These are phyloP conservation scores for Tolypeutes matacus DNA, from an alignment of 2,797 vertebrate species.

Conservation along the genomic window DNA sequence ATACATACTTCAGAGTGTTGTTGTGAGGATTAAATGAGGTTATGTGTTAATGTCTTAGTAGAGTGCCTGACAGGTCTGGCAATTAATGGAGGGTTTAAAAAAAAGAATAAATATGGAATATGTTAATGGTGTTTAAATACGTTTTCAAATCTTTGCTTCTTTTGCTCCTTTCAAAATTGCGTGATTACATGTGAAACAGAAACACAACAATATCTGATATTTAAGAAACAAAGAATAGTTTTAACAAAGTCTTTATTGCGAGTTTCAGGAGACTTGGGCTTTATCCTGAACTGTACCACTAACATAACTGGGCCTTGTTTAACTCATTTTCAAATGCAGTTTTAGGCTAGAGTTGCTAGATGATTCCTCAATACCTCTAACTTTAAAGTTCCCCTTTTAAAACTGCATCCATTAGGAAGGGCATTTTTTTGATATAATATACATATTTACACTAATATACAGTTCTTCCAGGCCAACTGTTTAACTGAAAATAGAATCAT, in stretches of 20 bases:
- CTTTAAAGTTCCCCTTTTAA: background rate
- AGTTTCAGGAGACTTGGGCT: background rate
- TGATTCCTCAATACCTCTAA: background rate
- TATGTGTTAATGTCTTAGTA: background rate
- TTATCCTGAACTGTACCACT: background rate
- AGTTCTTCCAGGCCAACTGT: background rate
- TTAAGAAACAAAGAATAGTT: background rate
- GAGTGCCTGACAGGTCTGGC: background rate
- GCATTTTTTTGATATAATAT: background rate
- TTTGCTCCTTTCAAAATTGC: background rate
- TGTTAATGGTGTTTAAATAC: background rate
- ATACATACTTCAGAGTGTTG: accelerated
- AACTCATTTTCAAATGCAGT: background rate
- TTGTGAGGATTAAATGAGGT: background rate
- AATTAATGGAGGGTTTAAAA: no score
- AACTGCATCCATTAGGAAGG: background rate
- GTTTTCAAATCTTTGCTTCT: background rate
- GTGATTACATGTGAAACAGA: background rate
- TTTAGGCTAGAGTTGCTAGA: background rate
- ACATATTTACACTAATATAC: background rate
- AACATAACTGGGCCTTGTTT: background rate
- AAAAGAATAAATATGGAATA: background rate
- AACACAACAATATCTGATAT: background rate
- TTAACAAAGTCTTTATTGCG: background rate
- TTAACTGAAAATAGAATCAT: no score